Percentiles rank a stretch among this genome's conserved stretches.
phyloP scores from a whole-genome alignment of 2,888 invertebrate species.

The Cataglyphis livida region DNA sequence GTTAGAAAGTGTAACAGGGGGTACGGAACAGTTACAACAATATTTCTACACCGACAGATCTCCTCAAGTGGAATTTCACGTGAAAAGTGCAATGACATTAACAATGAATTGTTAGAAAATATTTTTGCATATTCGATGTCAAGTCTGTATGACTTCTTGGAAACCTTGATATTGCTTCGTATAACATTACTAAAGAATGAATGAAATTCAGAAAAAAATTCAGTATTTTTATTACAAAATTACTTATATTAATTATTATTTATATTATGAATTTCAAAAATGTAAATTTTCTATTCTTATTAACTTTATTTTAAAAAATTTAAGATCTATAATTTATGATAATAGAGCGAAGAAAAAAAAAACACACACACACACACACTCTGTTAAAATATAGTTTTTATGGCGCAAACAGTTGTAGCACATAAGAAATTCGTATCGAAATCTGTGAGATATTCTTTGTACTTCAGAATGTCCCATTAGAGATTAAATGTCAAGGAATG shows the following conservation, averaged over 20 bases:
- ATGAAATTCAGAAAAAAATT: background rate
- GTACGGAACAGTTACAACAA: background rate
- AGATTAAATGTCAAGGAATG: constrained; percentile 19
- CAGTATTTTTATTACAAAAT: background rate
- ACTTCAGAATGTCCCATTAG: constrained; percentile 26
- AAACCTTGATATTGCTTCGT: constrained; percentile 48
- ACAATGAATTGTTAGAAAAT: constrained; percentile 55
- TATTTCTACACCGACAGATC: background rate
- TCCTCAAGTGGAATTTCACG: background rate
- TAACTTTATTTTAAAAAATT: background rate
- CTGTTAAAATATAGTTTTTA: background rate
- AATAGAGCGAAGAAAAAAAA: background rate
- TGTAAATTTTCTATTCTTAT: background rate
- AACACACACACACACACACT: background rate
- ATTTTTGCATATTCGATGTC: constrained; percentile 35
- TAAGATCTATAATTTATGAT: background rate
- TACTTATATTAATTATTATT: background rate
- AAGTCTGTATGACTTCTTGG: constrained; percentile 56
- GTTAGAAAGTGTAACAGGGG: background rate
- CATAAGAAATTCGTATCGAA: background rate
- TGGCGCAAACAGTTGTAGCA: background rate
- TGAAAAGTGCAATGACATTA: constrained; percentile 55
- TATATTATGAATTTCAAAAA: background rate
- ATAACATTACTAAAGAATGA: background rate
- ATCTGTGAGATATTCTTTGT: constrained; percentile 8